Evolutionary conservation across 2,113 vertebrate species (phyloP).

Genomic region (Rhinolophus sinicus): DNA sequence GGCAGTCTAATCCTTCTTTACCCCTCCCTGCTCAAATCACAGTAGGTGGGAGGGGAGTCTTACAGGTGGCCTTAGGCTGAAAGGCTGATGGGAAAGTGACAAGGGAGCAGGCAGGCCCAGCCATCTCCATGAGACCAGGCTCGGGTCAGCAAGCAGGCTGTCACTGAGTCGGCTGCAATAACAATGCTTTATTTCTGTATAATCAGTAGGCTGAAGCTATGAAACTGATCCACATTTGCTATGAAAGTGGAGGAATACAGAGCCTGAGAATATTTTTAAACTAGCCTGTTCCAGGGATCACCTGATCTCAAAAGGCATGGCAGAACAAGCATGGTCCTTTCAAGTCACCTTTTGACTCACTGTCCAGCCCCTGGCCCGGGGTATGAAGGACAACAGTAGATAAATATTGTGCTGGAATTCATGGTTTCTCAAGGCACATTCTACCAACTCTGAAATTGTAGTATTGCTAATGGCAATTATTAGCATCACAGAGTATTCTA

Average conservation of each 20-base stretch:
- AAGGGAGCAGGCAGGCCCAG: neutral
- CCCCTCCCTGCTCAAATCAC: neutral
- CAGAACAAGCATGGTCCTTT: neutral
- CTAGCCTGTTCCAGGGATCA: neutral
- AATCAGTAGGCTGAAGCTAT: neutral
- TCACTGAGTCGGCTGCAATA: neutral
- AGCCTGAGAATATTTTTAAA: neutral
- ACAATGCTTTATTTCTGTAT: neutral
- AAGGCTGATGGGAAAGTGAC: neutral
- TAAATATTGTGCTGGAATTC: neutral
- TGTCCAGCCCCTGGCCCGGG: neutral
- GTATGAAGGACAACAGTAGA: neutral
- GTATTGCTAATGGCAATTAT: constrained; percentile 14
- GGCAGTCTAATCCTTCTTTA: neutral
- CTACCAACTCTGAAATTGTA: neutral
- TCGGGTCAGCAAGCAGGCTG: neutral
- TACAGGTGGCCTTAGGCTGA: neutral
- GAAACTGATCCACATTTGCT: neutral
- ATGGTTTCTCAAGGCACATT: neutral
- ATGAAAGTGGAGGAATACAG: neutral
- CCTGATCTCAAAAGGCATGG: neutral
- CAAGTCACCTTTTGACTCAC: neutral
- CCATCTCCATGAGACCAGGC: neutral
- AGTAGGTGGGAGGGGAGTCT: neutral
- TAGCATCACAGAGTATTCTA: constrained; percentile 17